Evolutionary conservation across 2,113 vertebrate species (phyloP), one percentile per base, ranked within the genome.

Genomic region (Cepphus grylle): DNA sequence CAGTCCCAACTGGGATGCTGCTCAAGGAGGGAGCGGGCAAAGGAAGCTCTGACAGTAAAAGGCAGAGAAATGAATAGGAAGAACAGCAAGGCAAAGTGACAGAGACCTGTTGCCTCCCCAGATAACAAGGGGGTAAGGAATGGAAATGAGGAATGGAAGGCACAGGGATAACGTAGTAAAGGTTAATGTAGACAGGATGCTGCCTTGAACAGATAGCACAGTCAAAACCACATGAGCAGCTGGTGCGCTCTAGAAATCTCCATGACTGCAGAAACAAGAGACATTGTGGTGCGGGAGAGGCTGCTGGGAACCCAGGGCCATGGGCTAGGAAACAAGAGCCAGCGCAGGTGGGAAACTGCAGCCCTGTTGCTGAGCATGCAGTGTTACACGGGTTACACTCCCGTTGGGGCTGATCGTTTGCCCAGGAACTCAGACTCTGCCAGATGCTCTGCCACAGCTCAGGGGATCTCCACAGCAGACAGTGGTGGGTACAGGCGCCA

Each of bases 11-110:
- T 63, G 78, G 80, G 74, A 63, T 78, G 61, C 81, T 94, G 88
- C 50, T 91, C 52, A 90, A 95, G 85, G 77, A 96, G 53, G 79
- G 52, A 93, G 58, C 13, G 4, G 82, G 47, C 76, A 87, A 87
- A 92, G 63, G 78, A 94, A 94, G 23, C 38, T 93, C 73, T 94
- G 96, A 83, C 88, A 97, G 77, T 82, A 90, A 95, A 96, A 84
- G 86, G 72, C 82, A 96, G 71, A 87, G 78, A 92, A 95, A 87
- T 43, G 9, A 94, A 72, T 61, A 74, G 65, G 81, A 86, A 86
- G 72, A 91, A 81, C 66, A 88, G 66, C 43, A 92, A 92, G 26
- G 32, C 63, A 91, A 90, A 93, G 93, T 58, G 81, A 89, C 58
- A 91, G 58, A 82, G 50, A 59, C 56, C 43, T 85, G 56, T 88